Base-by-base conservation (phyloP, 2,797 vertebrate genomes). In the Florisuga fusca region DNA sequence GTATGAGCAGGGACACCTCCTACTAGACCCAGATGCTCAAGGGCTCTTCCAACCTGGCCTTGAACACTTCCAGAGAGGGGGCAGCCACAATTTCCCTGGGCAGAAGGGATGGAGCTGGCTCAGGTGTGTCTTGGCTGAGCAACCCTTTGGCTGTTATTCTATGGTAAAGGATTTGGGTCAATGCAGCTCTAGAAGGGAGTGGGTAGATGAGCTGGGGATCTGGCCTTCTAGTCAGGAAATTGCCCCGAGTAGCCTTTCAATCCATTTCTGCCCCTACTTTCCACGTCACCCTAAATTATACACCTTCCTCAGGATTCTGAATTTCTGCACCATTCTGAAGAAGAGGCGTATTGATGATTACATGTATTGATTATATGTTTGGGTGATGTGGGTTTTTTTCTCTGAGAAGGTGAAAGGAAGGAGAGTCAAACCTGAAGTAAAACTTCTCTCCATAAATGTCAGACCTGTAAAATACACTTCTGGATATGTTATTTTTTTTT, bases 151-250 rank as follows among this genome's bases (percentile, higher is more conserved):
- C 21, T 33, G 3, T 4, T 77, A 34, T 22, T 66, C 61, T n/a
- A 17, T 34, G 26, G 14, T 31, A 34, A 31, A 64, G 16, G 7
- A 3, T 38, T 26, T 6, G 6, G 50, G 29, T 27, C 1, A 0
- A 12, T 1, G 2, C 19, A n/a, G 9, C 6, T n/a, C 3, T 0
- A 1, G 12, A 62, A 58, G 12, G 21, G 8, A 73, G 3, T 3
- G 25, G 14, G 16, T 6, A 7, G 13, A 6, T 51, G 73, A 26
- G 36, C 26, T 69, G 18, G 22, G 45, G 4, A 27, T 14, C 41
- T 84, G 45, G 5, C 2, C 7, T 29, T 13, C 9, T 3, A 2
- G 9, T 14, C 22, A 61, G 36, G 23, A 8, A 20, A 10, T 18
- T 55, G 13, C 15, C 27, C 36, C 36, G 17, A 50, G 36, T n/a